Base-by-base conservation (phyloP, 2,113 vertebrate genomes). In the Ageneiosus marmoratus region DNA sequence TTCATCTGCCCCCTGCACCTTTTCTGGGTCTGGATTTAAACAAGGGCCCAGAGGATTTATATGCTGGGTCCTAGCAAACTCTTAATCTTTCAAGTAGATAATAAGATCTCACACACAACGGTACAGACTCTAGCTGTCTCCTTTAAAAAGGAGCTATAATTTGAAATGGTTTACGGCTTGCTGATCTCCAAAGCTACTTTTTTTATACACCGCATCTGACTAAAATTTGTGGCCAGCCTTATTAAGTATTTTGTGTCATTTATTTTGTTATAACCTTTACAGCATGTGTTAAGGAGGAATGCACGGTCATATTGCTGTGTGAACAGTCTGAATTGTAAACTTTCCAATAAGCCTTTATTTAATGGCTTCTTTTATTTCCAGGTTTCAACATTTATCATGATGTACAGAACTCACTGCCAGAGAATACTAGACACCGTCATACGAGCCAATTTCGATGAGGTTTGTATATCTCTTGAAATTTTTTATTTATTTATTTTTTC, bases 301-400 rank as follows among this genome's bases (percentile, higher is more conserved):
- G 22, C 70, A 63, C 50, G 78, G 51, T 80, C 62, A 51, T 62
- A 53, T 7, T 77, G 24, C 69, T 51, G 29, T 63, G 53, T 70
- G 24, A 60, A 70, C 37, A 20, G 10, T 44, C 63, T 18, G 53
- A 55, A 55, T 18, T 27, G 12, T 50, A 12, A 12, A 3, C 0
- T 41, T 69, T 11, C 20, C 8, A 20, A 5, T 46, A 58, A 18
- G 22, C 37, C 10, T 34, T 0, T 27, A 29, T 70, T 32, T 85
- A 91, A 84, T 74, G 41, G 6, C 75, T 84, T 67, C 86, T 82
- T 80, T 87, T 4, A 72, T 75, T 76, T 79, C 70, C 84, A 99
- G 98, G 98, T 99, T 89, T 98, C 98, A 77, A 99, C 98, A 60
- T 99, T 99, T 89, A 99, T 99, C 91, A 99, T 99, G 98, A 99